Evolutionary conservation across 2,888 invertebrate species (phyloP).

Genomic region (Patella depressa): DNA sequence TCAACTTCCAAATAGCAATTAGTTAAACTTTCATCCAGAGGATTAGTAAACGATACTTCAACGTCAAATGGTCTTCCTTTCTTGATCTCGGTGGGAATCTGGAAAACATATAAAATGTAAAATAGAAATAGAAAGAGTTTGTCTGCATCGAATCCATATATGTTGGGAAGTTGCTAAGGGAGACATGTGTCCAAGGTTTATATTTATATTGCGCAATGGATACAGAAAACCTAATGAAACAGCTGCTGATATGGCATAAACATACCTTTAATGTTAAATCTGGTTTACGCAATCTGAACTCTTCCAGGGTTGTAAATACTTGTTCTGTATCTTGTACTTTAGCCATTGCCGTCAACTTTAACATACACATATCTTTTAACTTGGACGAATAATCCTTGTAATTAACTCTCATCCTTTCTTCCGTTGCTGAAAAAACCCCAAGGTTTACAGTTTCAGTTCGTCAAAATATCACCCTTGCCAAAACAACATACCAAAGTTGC

Average conservation of each 20-base stretch:
- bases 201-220: too few relatives aligned
- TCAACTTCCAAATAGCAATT: slow-evolving; percentile 81
- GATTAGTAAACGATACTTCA: slow-evolving; percentile 74
- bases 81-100: slow-evolving; percentile 78
- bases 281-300: slow-evolving; percentile 84
- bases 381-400: slow-evolving; percentile 75
- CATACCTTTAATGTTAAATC: slow-evolving; percentile 78
- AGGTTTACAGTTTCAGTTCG: too few relatives aligned
- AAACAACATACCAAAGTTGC: too few relatives aligned
- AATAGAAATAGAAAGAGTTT: too few relatives aligned
- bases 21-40: slow-evolving; percentile 77
- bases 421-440: too few relatives aligned
- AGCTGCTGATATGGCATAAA: background rate
- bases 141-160: too few relatives aligned
- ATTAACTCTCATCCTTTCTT: too few relatives aligned
- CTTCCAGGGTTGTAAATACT: slow-evolving; percentile 86
- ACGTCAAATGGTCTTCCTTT: slow-evolving; percentile 75
- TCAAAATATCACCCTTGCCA: too few relatives aligned
- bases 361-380: slow-evolving; percentile 80
- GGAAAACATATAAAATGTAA: slow-evolving; percentile 38
- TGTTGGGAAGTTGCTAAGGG: too few relatives aligned
- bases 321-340: slow-evolving; percentile 86
- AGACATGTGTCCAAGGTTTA: too few relatives aligned
- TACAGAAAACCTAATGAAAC: too few relatives aligned
- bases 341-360: slow-evolving; percentile 82